Evolutionary conservation across 2,888 invertebrate species (phyloP), one percentile per base, ranked within the genome.

Genomic region (Amblyjoppa proteus): DNA sequence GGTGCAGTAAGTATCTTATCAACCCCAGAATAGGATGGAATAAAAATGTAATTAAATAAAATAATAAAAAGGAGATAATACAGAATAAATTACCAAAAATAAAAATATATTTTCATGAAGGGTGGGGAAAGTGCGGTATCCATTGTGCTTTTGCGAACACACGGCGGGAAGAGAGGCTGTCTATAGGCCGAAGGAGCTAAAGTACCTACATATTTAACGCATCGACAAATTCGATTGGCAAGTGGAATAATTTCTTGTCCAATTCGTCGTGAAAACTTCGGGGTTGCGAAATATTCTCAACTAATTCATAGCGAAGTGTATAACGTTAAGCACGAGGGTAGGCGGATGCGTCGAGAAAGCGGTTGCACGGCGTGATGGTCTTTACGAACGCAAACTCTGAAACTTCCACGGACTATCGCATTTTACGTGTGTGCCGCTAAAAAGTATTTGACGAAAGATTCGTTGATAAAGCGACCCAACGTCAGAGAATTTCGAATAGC

Each of bases 401-500:
- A 68, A 51, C 79, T 80, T 83, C 83, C 79, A 76, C 79, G 64
- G 31, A 28, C 64, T 31, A 58, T 83, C 73, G 83, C 56, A 25
- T 83, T 77, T 85, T 73, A 25, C 82, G 79, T 77, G 76, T 80
- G 85, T 82, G 68, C 83, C 83, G 85, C 85, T 85, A 80, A 85
- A 85, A 85, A 83, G 68, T 68, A 34, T 85, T 58, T 34, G 45
- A 70, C 53, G 66, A 78, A 75, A 70, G 75, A 71, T 68, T 38
- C 75, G 64, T 68, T 66, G 75, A 51, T 45, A 53, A 51, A 68
- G 49, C 53, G 56, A 66, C 13, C 20, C 31, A n/a, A 64, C 75
- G 64, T 20, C 16, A 69, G 16, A 69, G 11, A 28, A 49, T 28
- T 49, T 25, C 6, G 69, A 45, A 76, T 13, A 25, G 2, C 34